Base-by-base conservation (phyloP, 1,140 invertebrate species). In the Zaprionus tsacasi region DNA sequence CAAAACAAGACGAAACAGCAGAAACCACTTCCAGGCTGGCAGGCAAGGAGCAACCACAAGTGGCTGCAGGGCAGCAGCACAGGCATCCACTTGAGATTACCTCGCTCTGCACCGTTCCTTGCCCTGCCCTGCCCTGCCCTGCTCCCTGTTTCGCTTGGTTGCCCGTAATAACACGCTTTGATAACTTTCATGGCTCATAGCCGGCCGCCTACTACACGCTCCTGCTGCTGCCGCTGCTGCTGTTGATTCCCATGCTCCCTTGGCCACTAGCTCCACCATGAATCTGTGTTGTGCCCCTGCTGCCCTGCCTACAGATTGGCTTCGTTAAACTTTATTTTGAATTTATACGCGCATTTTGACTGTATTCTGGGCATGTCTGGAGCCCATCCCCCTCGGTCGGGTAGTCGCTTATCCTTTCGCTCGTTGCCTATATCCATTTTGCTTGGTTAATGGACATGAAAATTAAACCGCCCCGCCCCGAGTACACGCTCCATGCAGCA, bases 391-490 rank as follows among this genome's bases (percentile, higher is more conserved):
- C 64, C 68, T n/a, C 35, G 17, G 36, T 33, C 11, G 35, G 35
- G 65, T 13, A 35, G 27, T 73, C 50, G 71, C 79, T 89, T 89
- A 89, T 89, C 85, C 85, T 86, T 85, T 85, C 73, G 63, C 70
- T 79, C 64, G 58, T 83, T 80, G 64, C 57, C 72, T 30, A 72
- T 76, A 67, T 81, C 77, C 82, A 91, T 91, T 91, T 83, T 76
- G 78, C 66, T 78, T 89, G 90, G 73, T 91, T 91, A 91, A 91
- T 91, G 90, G 82, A 91, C 86, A 91, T 85, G 89, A 91, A 91
- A 91, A 91, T 91, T 91, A 91, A 91, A 79, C 72, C 55, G 30
- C 55, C 13, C 30, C 15, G 21, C 55, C 52, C 27, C 33, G 27
- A 4, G 6, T n/a, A 10, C 50, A 69, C 12, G 43, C 15, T 35